Conservation (phyloP, 2,888 invertebrate genomes). For the Oligia fasciuncula region DNA sequence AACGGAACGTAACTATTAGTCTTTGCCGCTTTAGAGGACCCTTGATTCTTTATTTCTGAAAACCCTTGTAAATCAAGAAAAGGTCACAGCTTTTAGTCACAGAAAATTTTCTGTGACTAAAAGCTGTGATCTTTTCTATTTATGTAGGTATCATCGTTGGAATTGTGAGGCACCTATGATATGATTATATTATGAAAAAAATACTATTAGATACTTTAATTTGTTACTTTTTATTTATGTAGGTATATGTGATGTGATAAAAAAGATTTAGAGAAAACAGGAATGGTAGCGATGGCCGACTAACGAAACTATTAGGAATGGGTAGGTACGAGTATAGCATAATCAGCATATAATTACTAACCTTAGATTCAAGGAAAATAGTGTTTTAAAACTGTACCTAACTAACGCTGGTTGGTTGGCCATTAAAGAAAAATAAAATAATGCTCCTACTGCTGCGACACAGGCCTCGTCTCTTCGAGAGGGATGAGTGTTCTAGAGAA, state of each 20-base stretch:
- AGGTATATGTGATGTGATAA: too few species aligned
- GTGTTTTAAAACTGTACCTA: too few species aligned
- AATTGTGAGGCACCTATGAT: neutral
- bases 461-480: neutral
- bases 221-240: too few species aligned
- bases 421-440: too few species aligned
- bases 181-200: too few species aligned
- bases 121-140: neutral
- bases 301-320: neutral
- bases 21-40: neutral
- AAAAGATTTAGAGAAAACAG: neutral
- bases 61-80: neutral
- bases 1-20: neutral
- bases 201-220: too few species aligned
- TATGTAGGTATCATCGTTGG: neutral
- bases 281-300: too few species aligned
- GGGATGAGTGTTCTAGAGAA: neutral
- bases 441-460: neutral
- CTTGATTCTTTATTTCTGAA: neutral
- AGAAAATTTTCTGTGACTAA: neutral
- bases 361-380: too few species aligned
- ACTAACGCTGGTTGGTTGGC: too few species aligned
- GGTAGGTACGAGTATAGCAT: too few species aligned
- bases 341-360: too few species aligned
- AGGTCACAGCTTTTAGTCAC: neutral